Base-by-base conservation (phyloP, 1,140 invertebrate species). In the Teleogryllus occipitalis region DNA sequence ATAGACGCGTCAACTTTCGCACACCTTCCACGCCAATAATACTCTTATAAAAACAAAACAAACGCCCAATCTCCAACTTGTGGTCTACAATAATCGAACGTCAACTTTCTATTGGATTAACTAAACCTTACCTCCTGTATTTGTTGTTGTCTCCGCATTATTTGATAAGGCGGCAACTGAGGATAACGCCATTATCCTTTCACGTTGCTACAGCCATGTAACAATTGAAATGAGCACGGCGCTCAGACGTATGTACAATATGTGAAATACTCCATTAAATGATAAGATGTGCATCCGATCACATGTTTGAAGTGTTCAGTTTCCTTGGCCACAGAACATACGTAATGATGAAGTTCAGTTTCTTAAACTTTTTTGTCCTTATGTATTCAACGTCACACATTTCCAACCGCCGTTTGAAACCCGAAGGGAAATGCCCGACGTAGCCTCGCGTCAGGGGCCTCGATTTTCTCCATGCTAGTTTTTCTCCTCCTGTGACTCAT, bases 181-280 rank as follows among this genome's bases (percentile, higher is more conserved):
- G 76, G 79, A 65, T 80, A 80, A 80, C 79, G 79, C 79, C 79
- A 80, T 80, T 80, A 80, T 80, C 76, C 79, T 80, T 78, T 80
- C 79, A 80, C 79, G 79, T 76, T 47, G 79, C 79, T 76, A 74
- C 73, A 79, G 78, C 78, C 78, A 79, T 79, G 48, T 79, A 79
- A 79, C 74, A 79, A 75, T 75, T 79, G 72, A 79, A 79, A 74
- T 75, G 12, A 73, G 78, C 21, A 75, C 10, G 48, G 76, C 76
- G 76, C 47, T 65, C 54, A 65, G 54, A 7, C 54, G 18, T 14
- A 65, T 65, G 54, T 65, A 65, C 54, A 65, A 65, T 65, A 65
- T 18, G 54, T 18, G 54, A 65, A 65, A 65, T 18, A 65, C 54
- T 10, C 54, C 54, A 65, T 65, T 10, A 65, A 65, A 65, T 65